Conservation (phyloP, 2,888 invertebrate genomes). For the Apamea epomidion region DNA sequence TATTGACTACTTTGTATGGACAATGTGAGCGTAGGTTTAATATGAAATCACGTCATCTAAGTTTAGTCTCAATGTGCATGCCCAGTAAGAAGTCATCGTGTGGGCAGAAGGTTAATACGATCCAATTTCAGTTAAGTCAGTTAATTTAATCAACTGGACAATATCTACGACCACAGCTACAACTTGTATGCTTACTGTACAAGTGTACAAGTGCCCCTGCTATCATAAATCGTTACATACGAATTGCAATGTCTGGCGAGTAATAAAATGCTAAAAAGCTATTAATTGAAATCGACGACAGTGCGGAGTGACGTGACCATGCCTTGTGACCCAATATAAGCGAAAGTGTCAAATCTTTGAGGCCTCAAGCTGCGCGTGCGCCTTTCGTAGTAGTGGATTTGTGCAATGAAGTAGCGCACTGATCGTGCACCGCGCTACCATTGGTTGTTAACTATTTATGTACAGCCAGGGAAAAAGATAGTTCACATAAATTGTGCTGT, state of each 20-base stretch:
- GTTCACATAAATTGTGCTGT: background rate
- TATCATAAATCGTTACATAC: background rate
- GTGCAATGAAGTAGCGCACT: background rate
- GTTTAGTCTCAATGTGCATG: slow-evolving; percentile 57
- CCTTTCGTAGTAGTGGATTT: background rate
- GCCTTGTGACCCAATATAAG: slow-evolving; percentile 36
- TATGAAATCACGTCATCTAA: slow-evolving; percentile 58
- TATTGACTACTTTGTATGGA: slow-evolving; percentile 35
- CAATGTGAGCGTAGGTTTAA: slow-evolving; percentile 55
- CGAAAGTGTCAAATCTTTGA: slow-evolving; percentile 50
- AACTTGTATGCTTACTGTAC: background rate
- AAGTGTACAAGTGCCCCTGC: background rate
- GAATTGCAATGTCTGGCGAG: slow-evolving; percentile 28
- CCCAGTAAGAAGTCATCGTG: slow-evolving; percentile 54
- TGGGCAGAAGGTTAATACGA: slow-evolving; percentile 65
- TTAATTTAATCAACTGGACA: slow-evolving; percentile 62
- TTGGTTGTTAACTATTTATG: background rate
- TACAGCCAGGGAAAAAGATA: background rate
- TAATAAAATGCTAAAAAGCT: slow-evolving; percentile 35
- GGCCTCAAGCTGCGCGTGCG: slow-evolving; percentile 7
- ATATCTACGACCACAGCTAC: slow-evolving; percentile 6
- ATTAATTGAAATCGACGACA: slow-evolving; percentile 36
- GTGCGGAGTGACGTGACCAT: slow-evolving; percentile 19
- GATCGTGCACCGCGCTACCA: background rate
- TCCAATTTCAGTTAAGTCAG: slow-evolving; percentile 63